Percentiles rank a stretch among this genome's conserved stretches.
Evolutionary conservation across 23 tunicate species (phyloP).

Genomic region (Phallusia fumigata): DNA sequence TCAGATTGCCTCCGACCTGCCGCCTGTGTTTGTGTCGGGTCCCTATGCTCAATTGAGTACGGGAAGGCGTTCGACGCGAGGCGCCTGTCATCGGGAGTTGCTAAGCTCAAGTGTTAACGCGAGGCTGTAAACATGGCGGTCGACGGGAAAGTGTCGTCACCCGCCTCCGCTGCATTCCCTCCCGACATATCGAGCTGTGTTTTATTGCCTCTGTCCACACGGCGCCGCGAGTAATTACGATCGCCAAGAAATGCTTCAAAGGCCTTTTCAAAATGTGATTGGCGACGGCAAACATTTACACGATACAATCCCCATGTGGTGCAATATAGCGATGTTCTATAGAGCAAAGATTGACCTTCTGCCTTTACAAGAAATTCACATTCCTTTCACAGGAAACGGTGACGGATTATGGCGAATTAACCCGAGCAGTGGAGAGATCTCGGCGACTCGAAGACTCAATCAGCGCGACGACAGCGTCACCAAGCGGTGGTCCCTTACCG

Average conservation of each 20-base stretch:
- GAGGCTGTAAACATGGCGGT: not conserved
- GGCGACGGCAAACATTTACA: not conserved
- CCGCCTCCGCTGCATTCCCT: not conserved
- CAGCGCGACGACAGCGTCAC: not conserved
- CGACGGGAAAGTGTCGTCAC: not conserved
- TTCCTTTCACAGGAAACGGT: slow-evolving; percentile 29
- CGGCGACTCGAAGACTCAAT: slow-evolving; percentile 2
- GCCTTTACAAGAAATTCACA: not conserved
- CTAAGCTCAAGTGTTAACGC: not conserved
- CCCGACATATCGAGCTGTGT: not conserved
- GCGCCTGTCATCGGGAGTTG: not conserved
- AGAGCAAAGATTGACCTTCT: not conserved
- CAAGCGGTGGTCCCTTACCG: slow-evolving; percentile 12
- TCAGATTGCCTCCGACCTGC: not conserved
- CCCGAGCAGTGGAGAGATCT: slow-evolving; percentile 55
- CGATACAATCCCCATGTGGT: not conserved
- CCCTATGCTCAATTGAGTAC: not conserved
- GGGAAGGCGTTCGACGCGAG: not conserved
- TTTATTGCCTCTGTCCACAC: not conserved
- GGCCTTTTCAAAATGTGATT: not conserved
- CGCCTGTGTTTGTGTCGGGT: slow-evolving; percentile 1
- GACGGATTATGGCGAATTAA: slow-evolving; percentile 53
- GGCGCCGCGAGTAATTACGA: not conserved
- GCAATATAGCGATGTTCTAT: not conserved
- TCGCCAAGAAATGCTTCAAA: not conserved